Percentiles rank a stretch among this genome's conserved stretches.
These are phyloP conservation scores for Alca torda DNA, from an alignment of 2,797 vertebrate species.

Conservation along the genomic window DNA sequence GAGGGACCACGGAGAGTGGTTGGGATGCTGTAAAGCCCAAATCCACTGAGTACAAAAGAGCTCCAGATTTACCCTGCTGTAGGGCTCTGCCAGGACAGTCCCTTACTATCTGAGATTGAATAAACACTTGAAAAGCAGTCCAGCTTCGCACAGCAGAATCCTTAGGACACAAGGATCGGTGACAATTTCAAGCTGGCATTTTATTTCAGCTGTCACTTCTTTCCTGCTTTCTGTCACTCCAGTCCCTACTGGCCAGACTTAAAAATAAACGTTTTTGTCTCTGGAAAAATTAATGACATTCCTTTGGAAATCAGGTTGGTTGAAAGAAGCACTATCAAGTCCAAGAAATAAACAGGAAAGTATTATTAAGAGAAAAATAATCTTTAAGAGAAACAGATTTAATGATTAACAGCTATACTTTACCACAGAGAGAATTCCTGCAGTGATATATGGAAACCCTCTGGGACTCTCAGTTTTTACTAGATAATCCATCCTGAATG, in stretches of 20 bases:
- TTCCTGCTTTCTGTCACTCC: slow-evolving; percentile 16
- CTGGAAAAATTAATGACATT: slow-evolving; percentile 18
- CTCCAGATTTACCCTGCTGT: not conserved
- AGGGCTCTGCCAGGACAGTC: not conserved
- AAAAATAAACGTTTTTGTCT: slow-evolving; percentile 15
- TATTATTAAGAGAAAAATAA: slow-evolving; percentile 10
- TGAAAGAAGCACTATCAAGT: slow-evolving; percentile 1
- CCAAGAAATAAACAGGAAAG: slow-evolving; percentile 20
- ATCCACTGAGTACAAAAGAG: not conserved
- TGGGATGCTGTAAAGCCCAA: not conserved
- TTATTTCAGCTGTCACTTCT: not conserved
- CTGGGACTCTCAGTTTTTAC: not conserved
- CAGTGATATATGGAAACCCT: not conserved
- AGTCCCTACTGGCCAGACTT: not conserved
- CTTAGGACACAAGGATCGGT: not conserved
- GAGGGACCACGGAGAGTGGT: accelerated
- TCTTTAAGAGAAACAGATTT: slow-evolving; percentile 10
- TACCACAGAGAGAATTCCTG: not conserved
- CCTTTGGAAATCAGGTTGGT: not conserved
- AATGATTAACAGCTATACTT: not conserved
- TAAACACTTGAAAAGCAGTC: not conserved
- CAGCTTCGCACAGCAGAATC: not conserved
- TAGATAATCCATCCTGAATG: not conserved
- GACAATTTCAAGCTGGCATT: not conserved
- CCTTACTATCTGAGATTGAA: not conserved